These are phyloP conservation scores for Rhynchomys soricoides DNA, from an alignment of 2,113 vertebrate species.

Conservation along the genomic window DNA sequence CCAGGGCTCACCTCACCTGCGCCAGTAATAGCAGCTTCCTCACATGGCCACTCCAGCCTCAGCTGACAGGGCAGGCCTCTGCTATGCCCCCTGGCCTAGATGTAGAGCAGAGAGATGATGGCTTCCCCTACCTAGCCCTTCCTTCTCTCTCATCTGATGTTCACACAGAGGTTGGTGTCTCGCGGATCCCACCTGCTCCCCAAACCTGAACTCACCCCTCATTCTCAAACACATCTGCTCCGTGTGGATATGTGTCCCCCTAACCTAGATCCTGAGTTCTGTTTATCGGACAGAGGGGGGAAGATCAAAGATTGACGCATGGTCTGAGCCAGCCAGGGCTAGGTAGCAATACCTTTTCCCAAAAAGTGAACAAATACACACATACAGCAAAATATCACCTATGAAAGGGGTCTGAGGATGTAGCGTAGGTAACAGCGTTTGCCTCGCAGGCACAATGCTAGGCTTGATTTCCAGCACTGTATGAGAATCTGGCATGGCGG, in stretches of 20 bases:
- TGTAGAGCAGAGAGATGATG: neutral
- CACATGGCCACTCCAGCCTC: neutral
- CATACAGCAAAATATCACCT: neutral
- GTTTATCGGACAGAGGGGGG: neutral
- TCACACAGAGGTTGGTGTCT: too few species aligned
- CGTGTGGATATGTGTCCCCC: rapidly evolving
- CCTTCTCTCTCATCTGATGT: neutral
- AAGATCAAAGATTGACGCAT: neutral
- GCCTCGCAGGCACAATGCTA: neutral
- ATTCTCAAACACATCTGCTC: neutral
- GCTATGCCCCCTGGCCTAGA: neutral
- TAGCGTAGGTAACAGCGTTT: neutral
- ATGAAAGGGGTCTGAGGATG: neutral
- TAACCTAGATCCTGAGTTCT: neutral
- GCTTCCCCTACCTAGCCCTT: rapidly evolving
- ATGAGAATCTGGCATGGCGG: too few species aligned
- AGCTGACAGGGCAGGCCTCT: neutral
- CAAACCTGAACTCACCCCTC: neutral
- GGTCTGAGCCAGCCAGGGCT: neutral
- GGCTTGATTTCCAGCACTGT: neutral
- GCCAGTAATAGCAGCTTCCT: neutral
- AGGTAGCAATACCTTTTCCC: neutral
- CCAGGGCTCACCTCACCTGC: conserved; percentile 27
- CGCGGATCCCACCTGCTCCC: neutral
- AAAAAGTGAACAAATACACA: neutral